Evolutionary conservation across 2,113 vertebrate species (phyloP).

Genomic region (Panthera uncia): DNA sequence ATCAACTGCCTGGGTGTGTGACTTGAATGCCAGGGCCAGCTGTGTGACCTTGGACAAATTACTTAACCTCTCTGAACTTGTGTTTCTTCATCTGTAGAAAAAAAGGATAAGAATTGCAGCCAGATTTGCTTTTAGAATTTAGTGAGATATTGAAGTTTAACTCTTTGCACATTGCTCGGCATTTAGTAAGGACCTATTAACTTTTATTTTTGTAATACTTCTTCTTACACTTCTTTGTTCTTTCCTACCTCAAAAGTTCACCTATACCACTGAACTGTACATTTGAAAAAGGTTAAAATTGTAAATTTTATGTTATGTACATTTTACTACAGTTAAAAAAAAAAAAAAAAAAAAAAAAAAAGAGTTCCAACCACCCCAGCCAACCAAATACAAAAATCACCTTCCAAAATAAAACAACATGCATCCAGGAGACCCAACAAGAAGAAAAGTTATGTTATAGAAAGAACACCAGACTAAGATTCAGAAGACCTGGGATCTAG

Average conservation of each 20-base stretch:
- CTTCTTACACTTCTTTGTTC: not conserved
- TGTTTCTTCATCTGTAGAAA: not conserved
- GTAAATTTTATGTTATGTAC: not conserved
- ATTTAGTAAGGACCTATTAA: not conserved
- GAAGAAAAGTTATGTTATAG: not conserved
- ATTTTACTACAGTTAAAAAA: not conserved
- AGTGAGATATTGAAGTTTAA: not conserved
- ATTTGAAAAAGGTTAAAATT: not conserved
- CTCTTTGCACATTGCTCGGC: not conserved
- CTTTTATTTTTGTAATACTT: conserved; percentile 43
- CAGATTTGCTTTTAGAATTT: conserved; percentile 5
- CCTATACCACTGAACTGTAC: not conserved
- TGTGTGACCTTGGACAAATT: not conserved
- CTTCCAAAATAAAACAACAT: not conserved
- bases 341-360: not conserved
- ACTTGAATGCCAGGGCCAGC: not conserved
- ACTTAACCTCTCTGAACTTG: conserved; percentile 24
- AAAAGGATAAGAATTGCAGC: not conserved
- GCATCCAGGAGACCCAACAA: not conserved
- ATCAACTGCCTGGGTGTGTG: not conserved
- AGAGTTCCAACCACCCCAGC: not conserved
- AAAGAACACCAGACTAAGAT: not conserved
- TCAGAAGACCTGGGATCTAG: not conserved
- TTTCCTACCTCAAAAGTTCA: conserved; percentile 2
- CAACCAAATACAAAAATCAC: not conserved